Conservation (phyloP, 2,113 vertebrate species). For the Sylvia atricapilla region DNA sequence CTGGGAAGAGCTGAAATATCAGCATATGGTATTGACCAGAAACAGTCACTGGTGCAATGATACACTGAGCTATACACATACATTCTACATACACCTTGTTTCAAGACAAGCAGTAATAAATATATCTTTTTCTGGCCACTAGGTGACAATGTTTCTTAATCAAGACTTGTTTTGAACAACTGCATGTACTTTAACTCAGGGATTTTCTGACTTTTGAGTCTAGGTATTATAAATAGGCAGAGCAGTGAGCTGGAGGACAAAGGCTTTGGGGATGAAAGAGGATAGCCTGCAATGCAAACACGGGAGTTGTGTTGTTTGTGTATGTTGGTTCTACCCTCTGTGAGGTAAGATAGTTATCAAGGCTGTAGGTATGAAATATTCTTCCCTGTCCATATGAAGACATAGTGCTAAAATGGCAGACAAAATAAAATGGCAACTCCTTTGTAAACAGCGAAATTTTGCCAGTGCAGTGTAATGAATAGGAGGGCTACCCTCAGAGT, state of each 20-base stretch:
- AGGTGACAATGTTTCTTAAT: slow-evolving; percentile 45
- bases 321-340: background rate
- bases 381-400: background rate
- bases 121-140: background rate
- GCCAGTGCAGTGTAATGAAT: background rate
- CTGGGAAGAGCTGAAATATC: background rate
- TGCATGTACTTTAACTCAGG: background rate
- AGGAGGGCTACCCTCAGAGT: background rate
- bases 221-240: background rate
- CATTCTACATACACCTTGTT: background rate
- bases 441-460: background rate
- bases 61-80: background rate
- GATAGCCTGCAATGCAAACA: background rate
- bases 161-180: background rate
- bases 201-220: background rate
- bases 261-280: background rate
- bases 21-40: background rate
- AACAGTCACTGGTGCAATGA: background rate
- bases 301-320: background rate
- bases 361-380: background rate
- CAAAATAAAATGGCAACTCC: background rate
- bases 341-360: background rate
- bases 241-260: background rate
- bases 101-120: background rate
- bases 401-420: background rate